Percentiles rank a stretch among this genome's conserved stretches.
phyloP scores from a whole-genome alignment of 2,888 invertebrate genomes.

The Hesperia comma region DNA sequence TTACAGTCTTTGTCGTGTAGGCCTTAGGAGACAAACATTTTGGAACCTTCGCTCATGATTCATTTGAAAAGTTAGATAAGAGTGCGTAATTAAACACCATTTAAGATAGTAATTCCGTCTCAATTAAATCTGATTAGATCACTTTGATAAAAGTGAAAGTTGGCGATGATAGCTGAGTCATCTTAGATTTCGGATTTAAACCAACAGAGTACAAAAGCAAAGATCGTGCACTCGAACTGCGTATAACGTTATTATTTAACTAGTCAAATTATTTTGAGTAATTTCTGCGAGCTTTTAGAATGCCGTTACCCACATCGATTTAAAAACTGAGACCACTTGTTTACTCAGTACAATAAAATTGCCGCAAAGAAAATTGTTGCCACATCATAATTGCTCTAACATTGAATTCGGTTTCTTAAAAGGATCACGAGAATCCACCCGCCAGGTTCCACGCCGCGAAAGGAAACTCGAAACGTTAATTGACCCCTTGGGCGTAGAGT shows the following conservation, averaged over 20 bases:
- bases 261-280: too few species aligned
- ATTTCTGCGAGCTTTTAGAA: too few species aligned
- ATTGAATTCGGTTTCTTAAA: neutral
- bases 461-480: slow-evolving; percentile 7
- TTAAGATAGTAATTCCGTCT: neutral
- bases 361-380: too few species aligned
- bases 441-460: neutral
- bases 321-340: too few species aligned
- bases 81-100: neutral
- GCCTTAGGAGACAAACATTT: too few species aligned
- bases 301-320: too few species aligned
- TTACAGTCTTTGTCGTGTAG: neutral
- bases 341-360: too few species aligned
- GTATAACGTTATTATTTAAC: too few species aligned
- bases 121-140: neutral
- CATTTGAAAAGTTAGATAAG: neutral
- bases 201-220: neutral
- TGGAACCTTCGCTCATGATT: too few species aligned
- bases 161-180: neutral
- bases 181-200: neutral
- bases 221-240: neutral
- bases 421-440: neutral
- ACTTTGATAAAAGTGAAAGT: neutral
- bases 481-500: slow-evolving; percentile 5
- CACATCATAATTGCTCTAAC: neutral